phyloP scores from a whole-genome alignment of 2,888 invertebrate genomes.

The Nomada fucata region DNA sequence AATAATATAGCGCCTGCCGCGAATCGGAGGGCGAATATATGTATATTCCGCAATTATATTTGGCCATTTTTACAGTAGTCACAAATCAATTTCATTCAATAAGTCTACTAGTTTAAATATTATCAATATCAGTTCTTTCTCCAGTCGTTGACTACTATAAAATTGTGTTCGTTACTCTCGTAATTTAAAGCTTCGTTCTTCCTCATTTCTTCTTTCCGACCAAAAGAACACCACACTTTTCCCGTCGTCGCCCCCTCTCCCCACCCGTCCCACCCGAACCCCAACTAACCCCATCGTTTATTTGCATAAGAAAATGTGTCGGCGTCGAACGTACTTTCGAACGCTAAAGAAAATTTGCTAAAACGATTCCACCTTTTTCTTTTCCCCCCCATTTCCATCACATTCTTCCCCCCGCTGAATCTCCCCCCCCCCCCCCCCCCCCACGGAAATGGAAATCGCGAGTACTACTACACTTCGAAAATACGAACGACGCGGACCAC shows the following conservation, averaged over 20 bases:
- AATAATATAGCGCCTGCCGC: constrained; percentile 82
- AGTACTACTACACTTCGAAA: constrained; percentile 35
- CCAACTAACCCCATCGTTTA: constrained; percentile 41
- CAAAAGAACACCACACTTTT: constrained; percentile 48
- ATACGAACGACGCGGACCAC: constrained; percentile 78
- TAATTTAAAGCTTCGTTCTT: constrained; percentile 53
- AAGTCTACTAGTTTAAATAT: constrained; percentile 81
- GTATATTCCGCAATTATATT: constrained; percentile 78
- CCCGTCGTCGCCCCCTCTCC: constrained; percentile 45
- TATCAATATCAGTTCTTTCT: constrained; percentile 86
- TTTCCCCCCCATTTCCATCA: background rate
- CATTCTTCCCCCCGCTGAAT: background rate
- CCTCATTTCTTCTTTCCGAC: constrained; percentile 54
- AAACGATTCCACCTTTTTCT: background rate
- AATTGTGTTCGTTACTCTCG: constrained; percentile 82
- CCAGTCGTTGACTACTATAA: constrained; percentile 82
- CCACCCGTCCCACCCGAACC: constrained; percentile 18
- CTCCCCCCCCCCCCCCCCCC: background rate
- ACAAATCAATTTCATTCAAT: constrained; percentile 82
- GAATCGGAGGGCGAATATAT: constrained; percentile 74
- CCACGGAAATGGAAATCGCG: constrained; percentile 8
- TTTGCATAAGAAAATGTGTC: constrained; percentile 56
- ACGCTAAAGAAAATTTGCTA: constrained; percentile 34
- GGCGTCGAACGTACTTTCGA: constrained; percentile 65
- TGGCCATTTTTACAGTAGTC: constrained; percentile 84